Evolutionary conservation across 2,797 vertebrate genomes (phyloP), one percentile per base, ranked within the genome.

Genomic region (Hirundo rustica): DNA sequence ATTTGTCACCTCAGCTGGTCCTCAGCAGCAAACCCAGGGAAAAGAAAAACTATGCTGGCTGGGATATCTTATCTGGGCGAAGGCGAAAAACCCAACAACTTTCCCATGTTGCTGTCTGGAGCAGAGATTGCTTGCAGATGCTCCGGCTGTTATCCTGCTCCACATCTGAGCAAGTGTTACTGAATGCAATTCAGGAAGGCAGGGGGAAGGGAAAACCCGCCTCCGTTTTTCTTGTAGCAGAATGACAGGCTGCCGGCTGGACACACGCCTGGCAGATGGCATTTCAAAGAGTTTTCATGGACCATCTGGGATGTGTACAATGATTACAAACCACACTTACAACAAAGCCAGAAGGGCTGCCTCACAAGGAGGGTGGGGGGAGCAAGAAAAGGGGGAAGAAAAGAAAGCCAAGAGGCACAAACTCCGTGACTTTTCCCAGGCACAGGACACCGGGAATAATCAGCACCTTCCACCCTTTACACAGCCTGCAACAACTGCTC

Each of bases 191-290:
- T 96, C 91, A 93, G 95, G 86, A 61, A 93, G 85, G 94, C 96
- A 97, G 97, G 94, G 93, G 90, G 92, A 94, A 93, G 96, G 90
- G 92, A 94, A 44, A 92, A 61, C 88, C 96, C 92, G 88, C 97
- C 97, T 97, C 96, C 95, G 94, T 95, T 94, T 96, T 95, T 97
- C 98, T 97, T 96, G 92, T 65, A 96, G 95, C 94, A 96, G 97
- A 98, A 97, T 97, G 98, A 97, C 97, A 97, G 96, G 97, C 98
- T 98, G 97, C 95, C 94, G 95, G 97, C 98, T 97, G 98, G 98
- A 98, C 98, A 98, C 98, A 98, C 93, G 98, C 98, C 97, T 97
- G 98, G 98, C 98, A 98, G 98, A 98, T 98, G 98, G 98, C 97
- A 96, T 97, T 97, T 98, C 98, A 98, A 98, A 98, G 97, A 96